A percentile compares a stretch with the other conserved stretches of the same genome.
phyloP scores from a whole-genome alignment of 2,888 invertebrate species.

The Cactoblastis cactorum region DNA sequence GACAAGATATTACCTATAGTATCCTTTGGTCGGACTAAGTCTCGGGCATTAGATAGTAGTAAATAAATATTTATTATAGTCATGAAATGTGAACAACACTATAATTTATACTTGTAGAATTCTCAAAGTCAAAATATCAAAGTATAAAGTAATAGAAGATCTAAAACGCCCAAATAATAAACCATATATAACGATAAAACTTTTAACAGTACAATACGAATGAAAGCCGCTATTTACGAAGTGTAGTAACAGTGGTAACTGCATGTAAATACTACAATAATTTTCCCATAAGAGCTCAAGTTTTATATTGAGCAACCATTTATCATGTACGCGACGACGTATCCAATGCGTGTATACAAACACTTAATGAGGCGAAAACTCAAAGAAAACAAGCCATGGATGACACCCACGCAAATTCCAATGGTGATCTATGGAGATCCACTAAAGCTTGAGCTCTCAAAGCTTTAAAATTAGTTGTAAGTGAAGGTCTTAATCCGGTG shows the following conservation, averaged over 20 bases:
- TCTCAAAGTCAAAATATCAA: not conserved
- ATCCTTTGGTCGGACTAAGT: too few relatives aligned
- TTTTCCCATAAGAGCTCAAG: constrained; percentile 53
- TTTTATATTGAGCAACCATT: constrained; percentile 59
- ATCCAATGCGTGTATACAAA: constrained; percentile 64
- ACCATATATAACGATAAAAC: constrained; percentile 22
- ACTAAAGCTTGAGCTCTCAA: not conserved
- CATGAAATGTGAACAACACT: not conserved
- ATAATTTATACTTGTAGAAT: not conserved
- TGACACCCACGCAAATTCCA: constrained; percentile 59
- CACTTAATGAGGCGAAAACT: constrained; percentile 68
- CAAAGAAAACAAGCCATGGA: constrained; percentile 58
- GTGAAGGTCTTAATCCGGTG: not conserved
- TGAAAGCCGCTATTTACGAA: constrained; percentile 23
- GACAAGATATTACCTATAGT: too few relatives aligned
- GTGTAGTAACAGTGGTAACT: constrained; percentile 20
- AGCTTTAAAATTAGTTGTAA: constrained; percentile 6
- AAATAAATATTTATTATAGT: too few relatives aligned
- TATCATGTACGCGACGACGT: constrained; percentile 49
- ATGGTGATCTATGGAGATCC: constrained; percentile 17
- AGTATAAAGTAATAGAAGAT: not conserved
- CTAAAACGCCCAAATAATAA: constrained; percentile 5
- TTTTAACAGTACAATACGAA: constrained; percentile 26
- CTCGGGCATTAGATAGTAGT: too few relatives aligned
- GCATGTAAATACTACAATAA: constrained; percentile 46